Evolutionary conservation across 2,888 invertebrate species (phyloP).

Genomic region (Isoperla grammatica): DNA sequence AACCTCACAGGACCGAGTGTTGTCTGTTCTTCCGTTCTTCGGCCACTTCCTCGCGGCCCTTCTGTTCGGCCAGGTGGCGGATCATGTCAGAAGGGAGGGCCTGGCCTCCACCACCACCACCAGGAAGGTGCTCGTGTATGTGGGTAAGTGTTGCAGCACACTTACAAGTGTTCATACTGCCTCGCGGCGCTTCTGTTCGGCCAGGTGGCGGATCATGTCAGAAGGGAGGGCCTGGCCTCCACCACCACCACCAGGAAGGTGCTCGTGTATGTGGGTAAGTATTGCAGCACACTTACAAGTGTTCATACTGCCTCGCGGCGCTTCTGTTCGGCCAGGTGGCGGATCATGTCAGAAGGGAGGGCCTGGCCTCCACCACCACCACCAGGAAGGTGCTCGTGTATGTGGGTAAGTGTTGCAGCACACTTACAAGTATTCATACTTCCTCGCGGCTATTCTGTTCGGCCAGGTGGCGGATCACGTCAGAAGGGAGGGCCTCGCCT

Average conservation of each 20-base stretch:
- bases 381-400: slow-evolving; percentile 53
- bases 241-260: slow-evolving; percentile 53
- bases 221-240: slow-evolving; percentile 49
- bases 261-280: slow-evolving; percentile 52
- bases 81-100: slow-evolving; percentile 50
- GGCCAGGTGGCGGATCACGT: slow-evolving; percentile 54
- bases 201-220: slow-evolving; percentile 51
- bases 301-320: slow-evolving; percentile 48
- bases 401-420: slow-evolving; percentile 44
- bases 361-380: slow-evolving; percentile 51
- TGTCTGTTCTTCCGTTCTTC: slow-evolving; percentile 52
- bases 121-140: slow-evolving; percentile 52
- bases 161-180: slow-evolving; percentile 39
- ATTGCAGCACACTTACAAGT: not conserved
- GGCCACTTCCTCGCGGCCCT: slow-evolving; percentile 54
- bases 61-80: slow-evolving; percentile 52
- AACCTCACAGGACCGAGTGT: slow-evolving; percentile 47
- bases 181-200: slow-evolving; percentile 53
- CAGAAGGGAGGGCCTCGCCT: slow-evolving; percentile 48
- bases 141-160: slow-evolving; percentile 42
- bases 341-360: slow-evolving; percentile 50
- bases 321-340: slow-evolving; percentile 52
- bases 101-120: slow-evolving; percentile 53
- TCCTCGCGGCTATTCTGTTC: slow-evolving; percentile 51
- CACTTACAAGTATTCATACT: slow-evolving; percentile 36